Evolutionary conservation across 2,113 vertebrate genomes (phyloP).

Genomic region (Tretioscincus oriximinensis): DNA sequence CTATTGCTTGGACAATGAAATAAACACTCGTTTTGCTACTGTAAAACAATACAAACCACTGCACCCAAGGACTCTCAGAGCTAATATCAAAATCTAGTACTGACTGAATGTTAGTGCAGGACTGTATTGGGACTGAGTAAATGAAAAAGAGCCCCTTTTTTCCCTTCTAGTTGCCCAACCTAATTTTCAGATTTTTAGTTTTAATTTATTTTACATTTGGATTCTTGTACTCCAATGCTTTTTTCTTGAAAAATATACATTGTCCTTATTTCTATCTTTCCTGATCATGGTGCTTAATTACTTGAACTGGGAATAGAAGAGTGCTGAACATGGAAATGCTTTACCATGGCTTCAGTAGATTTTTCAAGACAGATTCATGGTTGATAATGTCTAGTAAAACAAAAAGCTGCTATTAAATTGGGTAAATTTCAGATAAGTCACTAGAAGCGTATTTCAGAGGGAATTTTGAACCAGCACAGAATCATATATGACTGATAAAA

Average conservation of each 20-base stretch:
- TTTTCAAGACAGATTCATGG: too few relatives aligned
- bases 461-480: too few relatives aligned
- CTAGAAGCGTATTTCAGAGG: too few relatives aligned
- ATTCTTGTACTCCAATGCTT: neutral
- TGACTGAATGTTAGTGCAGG: fast-evolving
- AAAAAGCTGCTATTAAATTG: neutral
- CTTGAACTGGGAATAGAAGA: neutral
- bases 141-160: too few relatives aligned
- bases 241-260: neutral
- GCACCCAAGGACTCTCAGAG: too few relatives aligned
- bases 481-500: too few relatives aligned
- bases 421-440: fast-evolving
- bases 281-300: neutral
- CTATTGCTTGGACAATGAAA: too few relatives aligned
- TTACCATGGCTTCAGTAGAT: neutral
- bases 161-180: neutral
- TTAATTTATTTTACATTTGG: too few relatives aligned
- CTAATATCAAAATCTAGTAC: neutral
- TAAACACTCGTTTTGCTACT: too few relatives aligned
- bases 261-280: neutral
- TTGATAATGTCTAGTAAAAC: neutral
- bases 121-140: neutral
- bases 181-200: too few relatives aligned
- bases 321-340: too few relatives aligned
- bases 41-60: too few relatives aligned